Conservation (phyloP, 2,113 vertebrate species). For the Jacana jacana region DNA sequence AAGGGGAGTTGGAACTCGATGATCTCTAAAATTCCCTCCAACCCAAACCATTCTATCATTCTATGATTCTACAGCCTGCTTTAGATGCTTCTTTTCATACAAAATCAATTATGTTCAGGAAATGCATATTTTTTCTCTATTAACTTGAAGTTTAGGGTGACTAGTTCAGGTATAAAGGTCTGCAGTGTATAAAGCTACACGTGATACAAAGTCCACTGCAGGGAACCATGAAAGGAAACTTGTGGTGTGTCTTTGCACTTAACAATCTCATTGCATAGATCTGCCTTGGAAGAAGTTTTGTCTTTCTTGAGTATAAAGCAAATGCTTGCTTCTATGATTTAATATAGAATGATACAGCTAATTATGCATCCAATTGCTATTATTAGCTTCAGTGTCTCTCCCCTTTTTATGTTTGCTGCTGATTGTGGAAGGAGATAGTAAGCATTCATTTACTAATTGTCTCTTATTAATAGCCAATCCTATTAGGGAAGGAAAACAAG, state of each 20-base stretch:
- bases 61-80: not conserved
- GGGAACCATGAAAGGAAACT: not conserved
- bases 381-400: not conserved
- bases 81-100: not conserved
- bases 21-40: too few relatives aligned
- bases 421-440: slow-evolving; percentile 43
- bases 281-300: not conserved
- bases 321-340: not conserved
- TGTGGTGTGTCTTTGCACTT: not conserved
- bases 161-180: not conserved
- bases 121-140: not conserved
- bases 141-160: not conserved
- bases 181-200: not conserved
- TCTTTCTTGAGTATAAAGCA: not conserved
- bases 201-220: not conserved
- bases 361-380: slow-evolving; percentile 22
- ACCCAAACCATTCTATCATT: too few relatives aligned
- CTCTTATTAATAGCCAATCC: slow-evolving; percentile 30
- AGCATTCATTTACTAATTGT: slow-evolving; percentile 52
- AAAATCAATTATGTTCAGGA: not conserved
- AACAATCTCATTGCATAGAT: not conserved
- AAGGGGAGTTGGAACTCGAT: too few relatives aligned
- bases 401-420: slow-evolving; percentile 14
- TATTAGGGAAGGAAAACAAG: slow-evolving; percentile 33
- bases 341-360: not conserved